Percentiles rank a stretch among this genome's conserved stretches.
phyloP scores from a whole-genome alignment of 2,113 vertebrate species.

The Platanista minor region DNA sequence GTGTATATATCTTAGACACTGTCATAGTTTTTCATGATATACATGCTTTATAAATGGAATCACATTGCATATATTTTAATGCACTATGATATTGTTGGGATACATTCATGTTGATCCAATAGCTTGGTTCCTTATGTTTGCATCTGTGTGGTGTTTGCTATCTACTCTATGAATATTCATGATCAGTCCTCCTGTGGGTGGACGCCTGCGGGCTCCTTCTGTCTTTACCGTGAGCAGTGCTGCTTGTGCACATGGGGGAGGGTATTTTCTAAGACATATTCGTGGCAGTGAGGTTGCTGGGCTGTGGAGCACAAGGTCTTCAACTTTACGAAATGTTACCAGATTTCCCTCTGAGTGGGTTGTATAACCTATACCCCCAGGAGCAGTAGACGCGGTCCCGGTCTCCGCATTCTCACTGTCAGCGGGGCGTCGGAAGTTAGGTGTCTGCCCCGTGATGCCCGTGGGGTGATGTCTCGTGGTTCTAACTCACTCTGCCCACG shows the following conservation, averaged over 20 bases:
- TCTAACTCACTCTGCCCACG: fast-evolving
- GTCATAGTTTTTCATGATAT: fast-evolving
- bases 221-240: fast-evolving
- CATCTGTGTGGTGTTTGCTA: neutral
- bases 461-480: neutral
- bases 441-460: fast-evolving
- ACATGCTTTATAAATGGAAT: neutral
- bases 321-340: too few relatives aligned
- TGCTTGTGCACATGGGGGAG: fast-evolving
- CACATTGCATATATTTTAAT: fast-evolving
- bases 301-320: fast-evolving
- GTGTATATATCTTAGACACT: neutral
- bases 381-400: fast-evolving
- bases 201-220: neutral
- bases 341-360: fast-evolving
- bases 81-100: fast-evolving
- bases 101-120: fast-evolving
- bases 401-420: neutral
- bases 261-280: fast-evolving
- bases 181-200: neutral
- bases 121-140: neutral
- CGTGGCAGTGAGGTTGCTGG: neutral
- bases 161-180: fast-evolving
- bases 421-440: fast-evolving
- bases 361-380: fast-evolving